Evolutionary conservation across 2,113 vertebrate genomes (phyloP).

Genomic region (Cyanistes caeruleus): DNA sequence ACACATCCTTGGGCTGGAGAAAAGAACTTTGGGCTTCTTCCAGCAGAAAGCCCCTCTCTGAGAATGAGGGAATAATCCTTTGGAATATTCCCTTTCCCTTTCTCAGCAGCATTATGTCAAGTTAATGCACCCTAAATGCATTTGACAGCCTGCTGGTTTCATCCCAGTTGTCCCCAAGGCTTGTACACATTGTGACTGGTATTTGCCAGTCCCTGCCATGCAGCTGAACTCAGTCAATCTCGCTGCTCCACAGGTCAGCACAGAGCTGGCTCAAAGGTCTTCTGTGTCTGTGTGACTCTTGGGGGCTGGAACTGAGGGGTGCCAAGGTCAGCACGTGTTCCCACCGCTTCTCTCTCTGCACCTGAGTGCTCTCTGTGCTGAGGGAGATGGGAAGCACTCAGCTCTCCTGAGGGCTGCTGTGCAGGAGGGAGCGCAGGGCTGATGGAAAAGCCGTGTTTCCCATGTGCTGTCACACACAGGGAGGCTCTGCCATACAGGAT

Average conservation of each 20-base stretch:
- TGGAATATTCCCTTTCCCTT: not conserved
- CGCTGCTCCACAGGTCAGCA: not conserved
- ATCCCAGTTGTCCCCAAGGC: not conserved
- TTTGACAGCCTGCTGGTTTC: not conserved
- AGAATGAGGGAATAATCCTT: not conserved
- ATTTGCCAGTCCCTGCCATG: not conserved
- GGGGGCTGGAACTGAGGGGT: not conserved
- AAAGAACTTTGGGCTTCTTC: not conserved
- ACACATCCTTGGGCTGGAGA: not conserved
- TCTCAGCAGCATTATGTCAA: not conserved
- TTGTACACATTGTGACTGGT: not conserved
- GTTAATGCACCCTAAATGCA: not conserved
- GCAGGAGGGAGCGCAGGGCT: not conserved
- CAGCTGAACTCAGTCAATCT: not conserved
- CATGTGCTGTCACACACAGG: not conserved
- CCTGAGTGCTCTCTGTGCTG: not conserved
- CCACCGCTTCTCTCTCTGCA: not conserved
- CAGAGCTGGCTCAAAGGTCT: not conserved
- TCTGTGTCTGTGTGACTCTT: not conserved
- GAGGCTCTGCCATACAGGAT: not conserved
- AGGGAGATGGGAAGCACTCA: not conserved
- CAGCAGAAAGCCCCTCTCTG: not conserved
- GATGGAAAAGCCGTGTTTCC: rapidly evolving
- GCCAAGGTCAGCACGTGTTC: rapidly evolving
- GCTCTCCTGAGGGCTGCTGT: not conserved